Evolutionary conservation across 2,113 vertebrate species (phyloP), one percentile per base, ranked within the genome.

Genomic region (Lipophrys pholis): DNA sequence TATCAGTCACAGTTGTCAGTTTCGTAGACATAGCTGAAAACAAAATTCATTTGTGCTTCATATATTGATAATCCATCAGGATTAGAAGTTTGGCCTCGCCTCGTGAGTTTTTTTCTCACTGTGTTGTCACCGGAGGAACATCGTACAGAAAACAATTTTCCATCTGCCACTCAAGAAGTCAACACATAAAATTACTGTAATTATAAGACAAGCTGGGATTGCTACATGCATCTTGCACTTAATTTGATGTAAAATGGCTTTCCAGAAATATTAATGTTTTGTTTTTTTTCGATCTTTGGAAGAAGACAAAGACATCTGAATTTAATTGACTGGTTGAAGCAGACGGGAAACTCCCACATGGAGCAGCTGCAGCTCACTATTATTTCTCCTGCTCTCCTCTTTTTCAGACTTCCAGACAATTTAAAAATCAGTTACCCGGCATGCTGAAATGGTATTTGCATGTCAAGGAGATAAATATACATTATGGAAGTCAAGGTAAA

Each of bases 281-380:
- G n/a, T n/a, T 30, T 57, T 62, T 84, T 64, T 65, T 57, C 58
- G 69, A 75, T 36, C 16, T 56, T 63, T 8, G 5, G 30, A 69
- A 66, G 73, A 50, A 66, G 69, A 75, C 80, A 69, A 61, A 75
- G 59, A 78, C 63, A 84, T 61, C 60, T 49, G 59, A 76, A 86
- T 80, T 77, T 61, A 83, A 85, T 85, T 81, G 66, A 82, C 54
- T 60, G 39, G 40, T 72, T 76, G 69, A 70, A 6, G 48, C 50
- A 42, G 56, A 30, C 21, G 21, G 21, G 57, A 80, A 30, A 73
- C 78, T 83, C 86, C 84, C 77, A 86, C 69, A 10, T 77, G 60
- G 53, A 38, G 52, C 62, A 69, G 71, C 78, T 88, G 66, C 69
- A 53, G 54, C 42, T 73, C 50, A 51, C 36, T 45, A 70, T 71